A percentile compares a stretch with the other conserved stretches of the same genome.
These are phyloP conservation scores for Metalampra italica DNA, from an alignment of 2,888 invertebrate species.

Conservation along the genomic window DNA sequence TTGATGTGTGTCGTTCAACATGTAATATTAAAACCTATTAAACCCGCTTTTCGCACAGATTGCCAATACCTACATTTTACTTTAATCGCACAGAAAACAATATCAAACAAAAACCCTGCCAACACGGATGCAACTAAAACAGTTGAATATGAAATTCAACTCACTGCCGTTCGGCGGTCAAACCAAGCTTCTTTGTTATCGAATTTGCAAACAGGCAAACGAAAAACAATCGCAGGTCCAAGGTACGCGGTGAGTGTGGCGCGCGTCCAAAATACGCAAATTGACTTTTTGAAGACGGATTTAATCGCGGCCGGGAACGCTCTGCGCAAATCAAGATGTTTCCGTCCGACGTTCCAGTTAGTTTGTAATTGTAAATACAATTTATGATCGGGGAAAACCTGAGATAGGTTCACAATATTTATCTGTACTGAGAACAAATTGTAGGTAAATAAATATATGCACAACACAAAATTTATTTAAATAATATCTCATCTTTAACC, in stretches of 20 bases:
- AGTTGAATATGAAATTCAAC: background rate
- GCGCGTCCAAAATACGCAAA: constrained; percentile 39
- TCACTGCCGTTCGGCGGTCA: background rate
- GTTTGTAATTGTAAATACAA: background rate
- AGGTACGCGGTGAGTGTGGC: constrained; percentile 27
- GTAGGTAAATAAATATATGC: too few relatives aligned
- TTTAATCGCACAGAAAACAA: background rate
- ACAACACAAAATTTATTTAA: too few relatives aligned
- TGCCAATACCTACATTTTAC: background rate
- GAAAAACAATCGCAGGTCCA: constrained; percentile 6
- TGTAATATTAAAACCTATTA: background rate
- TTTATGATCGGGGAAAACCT: too few relatives aligned
- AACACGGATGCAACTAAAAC: background rate
- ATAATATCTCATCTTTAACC: too few relatives aligned
- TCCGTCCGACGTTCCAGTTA: background rate
- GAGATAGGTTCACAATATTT: too few relatives aligned
- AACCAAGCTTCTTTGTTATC: constrained; percentile 4
- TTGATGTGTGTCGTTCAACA: too few relatives aligned
- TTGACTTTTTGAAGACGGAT: constrained; percentile 25
- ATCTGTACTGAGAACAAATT: background rate
- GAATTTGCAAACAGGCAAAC: constrained; percentile 2
- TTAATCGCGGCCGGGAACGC: constrained; percentile 17
- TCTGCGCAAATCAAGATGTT: constrained; percentile 10
- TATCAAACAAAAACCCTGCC: background rate
- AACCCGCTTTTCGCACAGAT: background rate